Evolutionary conservation across 2,797 vertebrate species (phyloP).

Genomic region (Triplophysa bombifrons): DNA sequence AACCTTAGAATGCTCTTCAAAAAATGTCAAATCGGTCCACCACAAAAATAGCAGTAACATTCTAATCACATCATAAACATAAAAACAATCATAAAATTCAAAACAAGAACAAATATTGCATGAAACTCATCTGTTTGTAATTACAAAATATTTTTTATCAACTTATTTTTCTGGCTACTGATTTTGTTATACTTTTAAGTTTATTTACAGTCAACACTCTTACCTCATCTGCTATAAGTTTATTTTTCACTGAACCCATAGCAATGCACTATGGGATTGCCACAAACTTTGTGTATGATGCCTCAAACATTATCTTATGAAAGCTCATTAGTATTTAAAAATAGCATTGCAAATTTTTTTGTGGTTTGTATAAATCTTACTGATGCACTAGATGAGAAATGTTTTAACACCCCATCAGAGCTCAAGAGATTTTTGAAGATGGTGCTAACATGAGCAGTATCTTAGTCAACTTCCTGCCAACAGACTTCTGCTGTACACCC

Average conservation of each 20-base stretch:
- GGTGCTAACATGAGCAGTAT: not conserved
- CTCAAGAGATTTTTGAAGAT: conserved; percentile 2
- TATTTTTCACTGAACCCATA: not conserved
- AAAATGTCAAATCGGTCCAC: not conserved
- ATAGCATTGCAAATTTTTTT: no score
- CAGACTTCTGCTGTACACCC: conserved; percentile 19
- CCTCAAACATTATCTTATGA: no score
- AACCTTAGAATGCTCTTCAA: not conserved
- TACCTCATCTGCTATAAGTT: no score
- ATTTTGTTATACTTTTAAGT: not conserved
- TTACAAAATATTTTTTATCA: not conserved
- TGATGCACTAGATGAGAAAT: not conserved
- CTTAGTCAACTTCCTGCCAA: conserved; percentile 20
- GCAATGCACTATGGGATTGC: not conserved
- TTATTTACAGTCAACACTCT: not conserved
- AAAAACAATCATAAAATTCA: not conserved
- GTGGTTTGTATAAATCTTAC: not conserved
- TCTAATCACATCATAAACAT: not conserved
- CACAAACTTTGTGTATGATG: no score
- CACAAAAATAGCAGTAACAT: not conserved
- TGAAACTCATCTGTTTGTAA: not conserved
- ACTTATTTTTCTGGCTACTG: not conserved
- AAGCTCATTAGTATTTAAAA: no score
- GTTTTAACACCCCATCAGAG: not conserved
- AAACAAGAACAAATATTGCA: not conserved